phyloP scores from a whole-genome alignment of 2,888 invertebrate genomes.

The Diplazon laetatorius region DNA sequence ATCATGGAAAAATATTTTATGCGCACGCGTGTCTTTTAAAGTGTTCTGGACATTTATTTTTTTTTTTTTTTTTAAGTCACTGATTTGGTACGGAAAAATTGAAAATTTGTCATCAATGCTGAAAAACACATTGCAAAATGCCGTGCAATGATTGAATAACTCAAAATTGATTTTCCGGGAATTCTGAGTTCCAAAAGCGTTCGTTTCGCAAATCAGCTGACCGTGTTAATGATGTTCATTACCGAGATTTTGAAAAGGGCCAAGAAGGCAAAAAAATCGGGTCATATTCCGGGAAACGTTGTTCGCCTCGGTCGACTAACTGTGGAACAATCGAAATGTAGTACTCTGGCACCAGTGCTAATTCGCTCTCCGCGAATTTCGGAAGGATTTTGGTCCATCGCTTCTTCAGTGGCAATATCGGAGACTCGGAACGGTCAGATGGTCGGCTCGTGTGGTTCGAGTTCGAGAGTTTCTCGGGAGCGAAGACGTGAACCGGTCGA shows the following conservation, averaged over 20 bases:
- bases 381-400: not conserved
- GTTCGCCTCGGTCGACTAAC: no score
- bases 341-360: no score
- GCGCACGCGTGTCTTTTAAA: no score
- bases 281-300: constrained; percentile 52
- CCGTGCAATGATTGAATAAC: no score
- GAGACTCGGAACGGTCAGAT: not conserved
- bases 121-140: no score
- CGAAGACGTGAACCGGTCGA: constrained; percentile 33
- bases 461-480: constrained; percentile 35
- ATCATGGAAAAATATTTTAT: no score
- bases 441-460: constrained; percentile 9
- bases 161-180: no score
- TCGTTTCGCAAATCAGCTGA: no score
- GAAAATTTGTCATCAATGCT: not conserved
- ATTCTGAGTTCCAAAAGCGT: no score
- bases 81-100: not conserved
- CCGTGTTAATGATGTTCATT: constrained; percentile 49
- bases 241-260: constrained; percentile 27
- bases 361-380: no score
- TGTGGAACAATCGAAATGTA: not conserved
- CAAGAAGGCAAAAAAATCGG: constrained; percentile 42
- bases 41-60: no score
- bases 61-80: no score
- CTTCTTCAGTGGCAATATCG: constrained; percentile 17